Conservation (phyloP, 2,797 vertebrate species). For the Rallus crepitans region DNA sequence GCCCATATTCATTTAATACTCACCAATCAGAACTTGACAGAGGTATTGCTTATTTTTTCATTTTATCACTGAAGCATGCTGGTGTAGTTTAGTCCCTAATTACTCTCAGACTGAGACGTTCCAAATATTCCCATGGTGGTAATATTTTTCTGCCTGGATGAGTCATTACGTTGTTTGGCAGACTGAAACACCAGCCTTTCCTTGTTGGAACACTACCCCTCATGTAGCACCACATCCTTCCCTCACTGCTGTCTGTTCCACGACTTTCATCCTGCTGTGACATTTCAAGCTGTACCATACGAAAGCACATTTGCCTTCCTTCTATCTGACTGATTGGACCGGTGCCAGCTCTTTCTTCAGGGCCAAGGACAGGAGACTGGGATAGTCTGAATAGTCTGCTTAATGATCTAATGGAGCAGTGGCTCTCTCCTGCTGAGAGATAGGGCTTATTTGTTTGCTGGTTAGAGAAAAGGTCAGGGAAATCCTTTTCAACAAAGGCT, state of each 20-base stretch:
- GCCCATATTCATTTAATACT: constrained; percentile 78
- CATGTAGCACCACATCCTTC: constrained; percentile 79
- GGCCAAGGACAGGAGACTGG: constrained; percentile 88
- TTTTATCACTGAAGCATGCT: constrained; percentile 87
- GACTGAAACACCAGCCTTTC: constrained; percentile 87
- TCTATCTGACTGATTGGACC: constrained; percentile 82
- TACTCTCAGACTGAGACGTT: constrained; percentile 91
- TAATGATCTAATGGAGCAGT: constrained; percentile 83
- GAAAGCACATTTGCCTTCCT: constrained; percentile 76
- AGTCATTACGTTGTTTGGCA: constrained; percentile 92
- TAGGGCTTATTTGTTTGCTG: constrained; percentile 83
- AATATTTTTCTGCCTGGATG: constrained; percentile 96
- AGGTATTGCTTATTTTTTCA: constrained; percentile 86
- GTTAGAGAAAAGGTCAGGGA: constrained; percentile 81
- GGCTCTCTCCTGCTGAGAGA: constrained; percentile 79
- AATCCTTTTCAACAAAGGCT: constrained; percentile 82
- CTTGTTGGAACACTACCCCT: constrained; percentile 84
- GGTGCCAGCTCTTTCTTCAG: constrained; percentile 85
- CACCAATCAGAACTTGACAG: constrained; percentile 83
- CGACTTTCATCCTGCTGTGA: constrained; percentile 79
- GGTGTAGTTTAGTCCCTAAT: constrained; percentile 95
- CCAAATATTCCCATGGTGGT: constrained; percentile 93
- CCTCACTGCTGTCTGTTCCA: constrained; percentile 77
- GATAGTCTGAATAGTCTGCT: constrained; percentile 78
- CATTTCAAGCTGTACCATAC: constrained; percentile 78